Conservation (phyloP, 2,888 invertebrate species). For the Timema cristinae region DNA sequence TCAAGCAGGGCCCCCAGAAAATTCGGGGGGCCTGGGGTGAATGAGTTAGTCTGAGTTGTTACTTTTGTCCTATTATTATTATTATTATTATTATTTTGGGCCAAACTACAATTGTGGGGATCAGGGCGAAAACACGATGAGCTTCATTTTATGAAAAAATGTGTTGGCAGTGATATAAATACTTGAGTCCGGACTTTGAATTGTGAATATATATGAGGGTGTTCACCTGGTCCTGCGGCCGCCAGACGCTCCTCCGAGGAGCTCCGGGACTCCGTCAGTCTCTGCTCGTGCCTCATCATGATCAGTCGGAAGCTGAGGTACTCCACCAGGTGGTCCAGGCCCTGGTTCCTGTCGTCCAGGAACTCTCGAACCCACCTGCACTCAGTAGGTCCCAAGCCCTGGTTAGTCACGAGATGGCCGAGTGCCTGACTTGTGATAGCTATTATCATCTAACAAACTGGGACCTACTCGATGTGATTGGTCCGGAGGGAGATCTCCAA, state of each 20-base stretch:
- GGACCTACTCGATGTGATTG: slow-evolving; percentile 95
- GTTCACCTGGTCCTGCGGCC: slow-evolving; percentile 32
- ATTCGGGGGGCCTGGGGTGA: no score
- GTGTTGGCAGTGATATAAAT: no score
- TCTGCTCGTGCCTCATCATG: slow-evolving; percentile 90
- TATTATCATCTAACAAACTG: neutral
- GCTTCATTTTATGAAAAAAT: no score
- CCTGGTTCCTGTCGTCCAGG: slow-evolving; percentile 92
- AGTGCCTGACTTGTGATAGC: neutral
- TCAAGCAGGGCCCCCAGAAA: no score
- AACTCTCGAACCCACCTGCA: slow-evolving; percentile 97
- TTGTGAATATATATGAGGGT: no score
- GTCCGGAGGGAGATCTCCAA: slow-evolving; percentile 97
- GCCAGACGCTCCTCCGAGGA: slow-evolving; percentile 70
- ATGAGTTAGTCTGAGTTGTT: no score
- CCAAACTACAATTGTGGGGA: no score
- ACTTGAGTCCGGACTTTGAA: no score
- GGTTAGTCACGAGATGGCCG: no score
- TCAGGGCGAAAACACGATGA: no score
- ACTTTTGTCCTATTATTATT: no score
- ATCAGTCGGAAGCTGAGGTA: slow-evolving; percentile 92
- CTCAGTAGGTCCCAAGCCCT: slow-evolving; percentile 27
- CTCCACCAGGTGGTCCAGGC: slow-evolving; percentile 93
- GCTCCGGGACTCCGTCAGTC: slow-evolving; percentile 69
- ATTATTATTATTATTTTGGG: no score